Percentiles rank a stretch among this genome's conserved stretches.
phyloP scores from a whole-genome alignment of 2,888 invertebrate species.

The Argynnis bischoffii region DNA sequence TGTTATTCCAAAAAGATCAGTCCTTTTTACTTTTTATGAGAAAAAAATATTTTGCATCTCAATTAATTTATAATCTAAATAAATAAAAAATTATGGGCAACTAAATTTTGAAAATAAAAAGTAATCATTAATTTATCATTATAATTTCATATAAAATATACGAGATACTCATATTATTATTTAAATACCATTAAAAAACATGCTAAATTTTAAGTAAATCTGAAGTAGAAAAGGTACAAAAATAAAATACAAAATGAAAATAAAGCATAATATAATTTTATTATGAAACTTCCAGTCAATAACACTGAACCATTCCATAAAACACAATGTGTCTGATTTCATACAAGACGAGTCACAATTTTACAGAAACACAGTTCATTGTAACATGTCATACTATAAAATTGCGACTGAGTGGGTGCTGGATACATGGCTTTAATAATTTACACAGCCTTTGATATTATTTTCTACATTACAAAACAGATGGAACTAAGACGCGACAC shows the following conservation, averaged over 20 bases:
- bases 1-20: too few relatives aligned
- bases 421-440: constrained; percentile 71
- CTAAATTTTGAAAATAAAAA: too few relatives aligned
- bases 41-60: too few relatives aligned
- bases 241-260: constrained; percentile 76
- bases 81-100: too few relatives aligned
- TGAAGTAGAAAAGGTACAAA: constrained; percentile 24
- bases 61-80: too few relatives aligned
- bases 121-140: too few relatives aligned
- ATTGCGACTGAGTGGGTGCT: constrained; percentile 47
- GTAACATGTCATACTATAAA: constrained; percentile 43
- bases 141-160: too few relatives aligned
- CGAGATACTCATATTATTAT: too few relatives aligned
- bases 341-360: constrained; percentile 57
- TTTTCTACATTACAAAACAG: constrained; percentile 80
- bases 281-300: constrained; percentile 81
- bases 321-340: constrained; percentile 70
- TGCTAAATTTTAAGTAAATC: too few relatives aligned
- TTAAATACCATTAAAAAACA: too few relatives aligned
- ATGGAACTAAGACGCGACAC: constrained; percentile 72
- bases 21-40: too few relatives aligned
- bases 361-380: constrained; percentile 19
- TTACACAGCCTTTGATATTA: constrained; percentile 81
- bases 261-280: constrained; percentile 82
- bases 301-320: constrained; percentile 80